Evolutionary conservation across 2,888 invertebrate genomes (phyloP), one percentile per base, ranked within the genome.

Genomic region (Pherbina coryleti): DNA sequence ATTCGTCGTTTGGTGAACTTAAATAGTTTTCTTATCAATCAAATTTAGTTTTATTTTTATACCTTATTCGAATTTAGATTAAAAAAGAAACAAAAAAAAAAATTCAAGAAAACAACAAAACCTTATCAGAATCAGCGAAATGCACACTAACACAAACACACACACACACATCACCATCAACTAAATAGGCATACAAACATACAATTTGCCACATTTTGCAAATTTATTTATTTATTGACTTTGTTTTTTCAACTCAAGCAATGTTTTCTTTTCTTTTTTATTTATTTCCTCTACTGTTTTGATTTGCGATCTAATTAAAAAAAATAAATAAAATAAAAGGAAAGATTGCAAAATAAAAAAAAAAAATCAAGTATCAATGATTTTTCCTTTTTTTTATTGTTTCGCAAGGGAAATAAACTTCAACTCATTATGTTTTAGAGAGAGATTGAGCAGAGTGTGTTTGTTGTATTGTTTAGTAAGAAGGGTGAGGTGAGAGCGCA

Each of bases 311-410:
- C 57, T 22, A 25, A 25, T 60, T 22, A 11, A 44, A 60, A 60
- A 25, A 5, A 25, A n/a, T n/a, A n/a, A 55, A n/a, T 55, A 57
- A 9, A 60, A 60, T 19, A 22, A 22, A 60, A 55, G 8, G 11
- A 25, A 60, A 19, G 11, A 57, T 19, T 11, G 57, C n/a, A 4
- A 14, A 60, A 22, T 17, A 51, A 53, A 57, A 57, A 57, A 57
- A 19, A 22, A 25, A 60, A 22, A 22, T 22, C 57, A 60, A 11
- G n/a, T 31, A 31, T 64, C 64, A 64, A n/a, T 64, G 64, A 31
- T 25, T 31, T 64, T 28, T 5, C 7, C 3, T 31, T 82, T 73
- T 78, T 79, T 85, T 85, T 83, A 82, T 82, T 79, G 17, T 0
- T 64, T 34, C 31, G 17, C 9, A 60, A 60, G 57, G 25, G 57